Evolutionary conservation across 2,888 invertebrate genomes (phyloP), one percentile per base, ranked within the genome.

Genomic region (Lycaena phlaeas): DNA sequence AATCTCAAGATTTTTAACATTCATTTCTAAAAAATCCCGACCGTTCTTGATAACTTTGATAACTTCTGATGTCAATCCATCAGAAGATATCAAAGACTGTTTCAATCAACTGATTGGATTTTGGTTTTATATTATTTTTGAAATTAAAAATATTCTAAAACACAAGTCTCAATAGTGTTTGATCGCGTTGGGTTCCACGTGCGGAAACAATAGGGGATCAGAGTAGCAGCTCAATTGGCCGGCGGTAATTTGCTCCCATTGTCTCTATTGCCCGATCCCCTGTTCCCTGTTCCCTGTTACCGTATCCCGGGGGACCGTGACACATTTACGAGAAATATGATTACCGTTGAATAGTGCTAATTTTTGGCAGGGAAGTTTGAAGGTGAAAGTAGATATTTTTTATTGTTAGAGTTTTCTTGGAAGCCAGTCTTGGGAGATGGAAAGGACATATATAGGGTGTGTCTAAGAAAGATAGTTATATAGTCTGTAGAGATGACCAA

Each of bases 131-230:
- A n/a, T n/a, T n/a, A n/a, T n/a, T n/a, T n/a, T n/a, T n/a, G n/a
- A 12, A 3, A 6, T 40, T n/a, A 14, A 14, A 7, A 22, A n/a
- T 26, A 17, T n/a, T 27, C 27, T 30, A 17, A 31, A 30, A 27
- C 22, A 10, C 22, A 62, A 69, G 57, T 61, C 69, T 73, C 79
- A 77, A 81, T 55, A 46, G 44, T 2, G 3, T 0, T 31, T 4
- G 10, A 12, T 60, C 46, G 17, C 30, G 11, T 41, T 38, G 39
- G 46, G 49, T 56, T 66, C 62, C 57, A 66, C 68, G 64, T 75
- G 70, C 73, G 79, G 81, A 78, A 79, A 82, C 82, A 82, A 81
- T 81, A 68, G 74, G 70, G 77, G 63, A 81, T 78, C 78, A 78
- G 72, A 72, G 68, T 64, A 74, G 71, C 71, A 58, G 66, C 71